phyloP scores from a whole-genome alignment of 2,888 invertebrate genomes.

The Syrphus vitripennis region DNA sequence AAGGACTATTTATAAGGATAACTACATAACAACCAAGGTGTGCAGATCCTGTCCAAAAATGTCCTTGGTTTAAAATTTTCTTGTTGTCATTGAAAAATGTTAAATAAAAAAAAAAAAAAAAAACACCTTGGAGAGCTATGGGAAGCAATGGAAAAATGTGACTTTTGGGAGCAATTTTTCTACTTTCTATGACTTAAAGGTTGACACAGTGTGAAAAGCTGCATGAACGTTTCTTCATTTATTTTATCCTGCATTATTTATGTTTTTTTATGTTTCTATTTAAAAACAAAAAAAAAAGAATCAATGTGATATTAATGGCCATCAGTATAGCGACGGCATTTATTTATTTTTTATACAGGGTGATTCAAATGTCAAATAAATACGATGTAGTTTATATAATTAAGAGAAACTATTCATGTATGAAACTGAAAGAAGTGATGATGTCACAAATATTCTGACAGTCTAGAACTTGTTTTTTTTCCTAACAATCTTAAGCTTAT shows the following conservation, averaged over 20 bases:
- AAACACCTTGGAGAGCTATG: not conserved
- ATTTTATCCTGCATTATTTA: slow-evolving; percentile 19
- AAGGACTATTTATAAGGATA: not conserved
- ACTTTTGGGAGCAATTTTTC: slow-evolving; percentile 59
- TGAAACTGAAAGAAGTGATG: no score
- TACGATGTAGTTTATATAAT: no score
- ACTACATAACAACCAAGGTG: not conserved
- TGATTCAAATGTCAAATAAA: no score
- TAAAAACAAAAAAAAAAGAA: not conserved
- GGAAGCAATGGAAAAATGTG: slow-evolving; percentile 19
- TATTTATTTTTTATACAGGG: not conserved
- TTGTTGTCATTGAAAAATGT: slow-evolving; percentile 20
- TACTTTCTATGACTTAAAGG: slow-evolving; percentile 33
- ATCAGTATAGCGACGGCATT: not conserved
- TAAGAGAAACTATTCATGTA: no score
- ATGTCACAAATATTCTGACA: no score
- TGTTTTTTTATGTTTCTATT: not conserved
- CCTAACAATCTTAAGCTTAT: no score
- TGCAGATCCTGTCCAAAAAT: not conserved
- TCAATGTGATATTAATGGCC: not conserved
- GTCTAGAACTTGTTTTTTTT: no score
- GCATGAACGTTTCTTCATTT: not conserved
- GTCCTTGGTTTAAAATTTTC: not conserved
- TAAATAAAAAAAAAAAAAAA: not conserved
- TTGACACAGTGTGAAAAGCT: slow-evolving; percentile 10